Conservation (phyloP, 2,797 vertebrate species). For the Microctenopoma lineatum region DNA sequence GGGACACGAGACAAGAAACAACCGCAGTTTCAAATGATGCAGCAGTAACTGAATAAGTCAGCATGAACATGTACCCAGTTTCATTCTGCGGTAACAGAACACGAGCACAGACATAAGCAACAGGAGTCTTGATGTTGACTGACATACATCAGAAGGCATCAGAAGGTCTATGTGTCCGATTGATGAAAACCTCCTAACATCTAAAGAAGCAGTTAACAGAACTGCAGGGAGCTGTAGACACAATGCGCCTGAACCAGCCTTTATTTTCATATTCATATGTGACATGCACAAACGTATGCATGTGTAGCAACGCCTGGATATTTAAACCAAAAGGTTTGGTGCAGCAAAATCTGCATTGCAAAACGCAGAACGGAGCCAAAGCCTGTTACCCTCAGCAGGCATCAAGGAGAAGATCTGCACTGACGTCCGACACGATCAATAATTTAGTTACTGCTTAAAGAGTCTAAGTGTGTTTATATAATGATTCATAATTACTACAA, state of each 20-base stretch:
- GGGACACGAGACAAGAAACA: neutral
- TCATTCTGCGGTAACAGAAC: neutral
- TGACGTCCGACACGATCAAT: conserved; percentile 2
- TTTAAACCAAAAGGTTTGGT: conserved; percentile 17
- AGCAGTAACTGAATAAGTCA: neutral
- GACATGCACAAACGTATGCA: conserved; percentile 29
- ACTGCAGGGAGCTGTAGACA: conserved; percentile 24
- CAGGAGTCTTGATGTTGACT: neutral
- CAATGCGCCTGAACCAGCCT: conserved; percentile 25
- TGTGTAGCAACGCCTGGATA: conserved; percentile 11
- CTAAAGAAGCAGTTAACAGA: conserved; percentile 14
- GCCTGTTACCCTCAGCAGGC: conserved; percentile 2
- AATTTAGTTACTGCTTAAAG: conserved; percentile 2
- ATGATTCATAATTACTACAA: neutral
- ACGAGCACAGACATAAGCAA: neutral
- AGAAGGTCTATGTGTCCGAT: neutral
- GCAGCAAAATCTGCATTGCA: conserved; percentile 61
- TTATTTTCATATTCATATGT: conserved; percentile 61
- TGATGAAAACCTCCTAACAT: conserved; percentile 18
- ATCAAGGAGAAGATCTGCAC: conserved; percentile 14
- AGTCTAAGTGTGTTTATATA: neutral
- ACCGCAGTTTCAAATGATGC: neutral
- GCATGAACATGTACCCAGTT: neutral
- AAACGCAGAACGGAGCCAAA: conserved; percentile 43
- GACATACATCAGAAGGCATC: neutral